Evolutionary conservation across 2,113 vertebrate species (phyloP), one percentile per base, ranked within the genome.

Genomic region (Myanophis thanlyinensis): DNA sequence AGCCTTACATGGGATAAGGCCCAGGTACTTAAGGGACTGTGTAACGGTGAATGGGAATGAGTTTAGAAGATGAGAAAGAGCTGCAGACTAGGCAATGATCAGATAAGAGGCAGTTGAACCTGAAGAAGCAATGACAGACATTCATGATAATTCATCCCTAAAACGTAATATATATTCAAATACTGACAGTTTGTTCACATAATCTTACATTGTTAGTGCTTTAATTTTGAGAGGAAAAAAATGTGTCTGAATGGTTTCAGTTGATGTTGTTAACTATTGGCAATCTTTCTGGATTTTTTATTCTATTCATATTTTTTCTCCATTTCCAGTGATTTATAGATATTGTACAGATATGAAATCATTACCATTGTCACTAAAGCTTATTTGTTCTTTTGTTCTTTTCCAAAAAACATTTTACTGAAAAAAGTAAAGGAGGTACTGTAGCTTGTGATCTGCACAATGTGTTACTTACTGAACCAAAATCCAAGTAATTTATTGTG

Each of bases 101-200:
- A n/a, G n/a, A n/a, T n/a, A n/a, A 62, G 56, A 62, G 56, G 56
- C 56, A 62, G 27, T 12, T 62, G 56, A 62, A 12, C 56, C 25
- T 62, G 56, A 27, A 62, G 56, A 62, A 62, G 56, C 8, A 62
- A 62, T 56, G 54, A 25, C 53, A 54, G 53, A 54, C 22, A 23
- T 25, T 25, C 23, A 25, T 56, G 54, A 56, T 94, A 96, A 96
- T 94, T 96, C 97, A 95, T 97, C 97, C 94, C 89, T 11, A 49
- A 88, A 96, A 73, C 97, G 97, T 97, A 97, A 47, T 92, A 91
- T 95, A 96, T 97, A 96, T 97, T 97, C 95, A 25, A 56, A 87
- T 95, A 93, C 95, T 95, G 94, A 73, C 96, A 97, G 62, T 87
- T 94, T 96, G 18, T 59, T 62, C 12, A 3, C 98, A 98, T 96